Evolutionary conservation across 53 echinoderm and acorn worm genomes (phyloP), one percentile per base, ranked within the genome.

Genomic region (Crossaster papposus): DNA sequence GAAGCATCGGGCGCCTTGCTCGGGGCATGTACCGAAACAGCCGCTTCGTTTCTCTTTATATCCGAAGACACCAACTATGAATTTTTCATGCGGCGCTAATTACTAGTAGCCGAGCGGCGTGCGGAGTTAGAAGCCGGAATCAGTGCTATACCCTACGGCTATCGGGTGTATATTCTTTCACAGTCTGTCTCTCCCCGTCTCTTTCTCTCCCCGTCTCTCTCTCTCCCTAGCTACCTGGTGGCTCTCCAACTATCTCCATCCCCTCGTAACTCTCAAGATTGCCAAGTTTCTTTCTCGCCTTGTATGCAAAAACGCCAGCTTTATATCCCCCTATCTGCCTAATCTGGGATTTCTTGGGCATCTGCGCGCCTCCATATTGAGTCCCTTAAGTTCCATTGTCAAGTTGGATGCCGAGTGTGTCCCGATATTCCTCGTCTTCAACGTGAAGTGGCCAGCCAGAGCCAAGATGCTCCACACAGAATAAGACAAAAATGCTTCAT

Each of bases 41-140:
- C 82, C 38, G 65, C 79, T 79, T 52, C 32, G 50, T 34, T 24
- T 22, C 13, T 63, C 74, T 24, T 34, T 28, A 44, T 73, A 32
- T 23, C 14, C 85, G 36, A 12, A 77, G 77, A 87, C 51, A 58
- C 77, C 35, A 75, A 77, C 76, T 77, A 87, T 87, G 87, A 87
- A 87, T 87, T 87, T 87, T 87, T 87, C 87, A 87, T 87, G 87
- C 77, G 8, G 30, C 36, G 87, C 77, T 87, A 87, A 87, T 87
- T 87, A 87, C 76, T 17, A 76, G 64, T 17, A 75, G 87, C 37
- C 54, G 54, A 75, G 35, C 87, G 23, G 87, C 87, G 52, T 64
- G n/a, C 36, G 76, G 87, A 36, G n/a, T 36, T 34, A 76, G 34
- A 58, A 77, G 63, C 76, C 63, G 87, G 64, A 87, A 36, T 87